These are phyloP conservation scores for Lithobates pipiens DNA, from an alignment of 2,797 vertebrate species.

Conservation along the genomic window DNA sequence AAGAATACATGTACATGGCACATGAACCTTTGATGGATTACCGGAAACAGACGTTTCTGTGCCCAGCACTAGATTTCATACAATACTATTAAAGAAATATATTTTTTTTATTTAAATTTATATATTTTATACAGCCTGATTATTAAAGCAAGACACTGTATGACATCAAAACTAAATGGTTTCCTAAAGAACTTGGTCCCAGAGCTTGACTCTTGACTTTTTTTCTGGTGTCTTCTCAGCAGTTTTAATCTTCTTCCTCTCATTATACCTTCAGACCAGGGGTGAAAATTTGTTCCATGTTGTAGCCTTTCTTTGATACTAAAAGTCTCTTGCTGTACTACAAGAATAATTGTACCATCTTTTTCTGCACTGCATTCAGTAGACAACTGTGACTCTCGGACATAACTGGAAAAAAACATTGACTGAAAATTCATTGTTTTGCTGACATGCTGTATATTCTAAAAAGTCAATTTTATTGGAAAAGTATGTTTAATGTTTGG, in stretches of 20 bases:
- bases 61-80: no score
- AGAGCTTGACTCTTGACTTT: neutral
- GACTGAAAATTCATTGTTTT: no score
- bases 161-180: no score
- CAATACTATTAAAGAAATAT: no score
- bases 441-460: no score
- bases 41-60: no score
- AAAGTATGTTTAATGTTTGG: no score
- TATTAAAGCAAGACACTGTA: slow-evolving; percentile 36
- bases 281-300: neutral
- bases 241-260: slow-evolving; percentile 12
- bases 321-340: neutral
- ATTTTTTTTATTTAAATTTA: no score
- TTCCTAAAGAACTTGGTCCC: neutral
- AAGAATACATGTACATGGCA: no score
- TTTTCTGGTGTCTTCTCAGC: slow-evolving; percentile 20
- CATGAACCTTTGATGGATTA: no score
- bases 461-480: no score
- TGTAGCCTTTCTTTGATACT: neutral
- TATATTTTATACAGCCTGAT: neutral
- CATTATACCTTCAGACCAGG: neutral
- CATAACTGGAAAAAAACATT: neutral
- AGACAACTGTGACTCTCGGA: neutral
- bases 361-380: neutral
- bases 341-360: neutral